Evolutionary conservation across 2,113 vertebrate genomes (phyloP).

Genomic region (Hucho hucho): DNA sequence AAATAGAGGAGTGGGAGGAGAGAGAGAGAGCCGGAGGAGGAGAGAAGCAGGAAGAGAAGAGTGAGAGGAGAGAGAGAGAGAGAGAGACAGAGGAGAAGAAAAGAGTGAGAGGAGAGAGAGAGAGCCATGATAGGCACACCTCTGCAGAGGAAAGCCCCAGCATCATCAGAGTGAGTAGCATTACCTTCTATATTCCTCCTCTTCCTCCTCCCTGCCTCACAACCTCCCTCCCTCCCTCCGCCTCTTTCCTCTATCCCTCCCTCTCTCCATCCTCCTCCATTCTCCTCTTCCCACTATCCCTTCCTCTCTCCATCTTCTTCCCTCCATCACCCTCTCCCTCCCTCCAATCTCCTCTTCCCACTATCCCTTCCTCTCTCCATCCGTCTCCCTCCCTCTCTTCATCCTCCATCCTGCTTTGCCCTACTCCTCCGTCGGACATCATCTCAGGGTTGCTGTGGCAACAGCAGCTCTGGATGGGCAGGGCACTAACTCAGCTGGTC

Average conservation of each 20-base stretch:
- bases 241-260: conserved; percentile 10
- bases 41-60: conserved; percentile 31
- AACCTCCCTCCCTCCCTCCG: neutral
- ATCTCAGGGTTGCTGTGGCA: conserved; percentile 44
- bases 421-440: conserved; percentile 28
- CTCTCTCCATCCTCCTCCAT: conserved; percentile 12
- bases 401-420: conserved; percentile 10
- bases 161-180: conserved; percentile 57
- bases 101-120: neutral
- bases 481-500: conserved; percentile 19
- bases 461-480: conserved; percentile 35
- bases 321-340: neutral
- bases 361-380: neutral
- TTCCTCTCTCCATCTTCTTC: neutral
- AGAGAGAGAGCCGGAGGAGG: conserved; percentile 8
- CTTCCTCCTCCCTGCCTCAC: neutral
- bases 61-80: conserved; percentile 32
- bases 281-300: conserved; percentile 12
- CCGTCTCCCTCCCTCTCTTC: neutral
- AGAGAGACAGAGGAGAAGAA: conserved; percentile 14
- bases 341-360: no score
- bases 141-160: conserved; percentile 64
- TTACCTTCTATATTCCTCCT: conserved; percentile 7
- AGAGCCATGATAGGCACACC: conserved; percentile 65
- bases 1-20: no score